Conservation (phyloP, 2,113 vertebrate genomes). For the Apteryx mantelli region DNA sequence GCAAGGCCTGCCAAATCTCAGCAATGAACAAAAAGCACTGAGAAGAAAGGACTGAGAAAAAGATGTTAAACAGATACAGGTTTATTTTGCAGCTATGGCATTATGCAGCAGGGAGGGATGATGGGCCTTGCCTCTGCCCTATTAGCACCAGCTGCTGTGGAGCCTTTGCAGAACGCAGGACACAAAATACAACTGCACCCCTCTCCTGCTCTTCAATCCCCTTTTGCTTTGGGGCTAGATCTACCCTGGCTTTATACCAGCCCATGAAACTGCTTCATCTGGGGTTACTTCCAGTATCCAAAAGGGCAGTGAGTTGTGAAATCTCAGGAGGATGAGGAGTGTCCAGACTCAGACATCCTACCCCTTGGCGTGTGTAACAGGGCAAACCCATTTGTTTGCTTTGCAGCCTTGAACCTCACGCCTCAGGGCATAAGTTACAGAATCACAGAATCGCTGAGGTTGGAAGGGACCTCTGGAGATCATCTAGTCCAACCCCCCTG, state of each 20-base stretch:
- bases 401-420: background rate
- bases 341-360: background rate
- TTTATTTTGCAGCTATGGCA: background rate
- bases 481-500: too few species aligned
- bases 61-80: background rate
- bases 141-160: background rate
- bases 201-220: background rate
- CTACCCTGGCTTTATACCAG: background rate
- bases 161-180: background rate
- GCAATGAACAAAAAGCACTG: background rate
- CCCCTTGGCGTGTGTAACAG: background rate
- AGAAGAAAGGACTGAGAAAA: background rate
- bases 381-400: background rate
- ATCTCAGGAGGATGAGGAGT: background rate
- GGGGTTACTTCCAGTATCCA: background rate
- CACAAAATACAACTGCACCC: background rate
- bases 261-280: background rate
- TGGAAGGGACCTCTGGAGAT: too few species aligned
- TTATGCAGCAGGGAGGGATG: background rate
- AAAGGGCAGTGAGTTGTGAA: background rate
- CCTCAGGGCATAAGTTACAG: background rate
- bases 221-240: background rate
- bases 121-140: rapidly evolving
- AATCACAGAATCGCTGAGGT: too few species aligned
- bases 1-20: background rate